Percentiles rank a stretch among this genome's conserved stretches.
These are phyloP conservation scores for Phyllostomus discolor DNA, from an alignment of 2,113 vertebrate species.

Conservation along the genomic window DNA sequence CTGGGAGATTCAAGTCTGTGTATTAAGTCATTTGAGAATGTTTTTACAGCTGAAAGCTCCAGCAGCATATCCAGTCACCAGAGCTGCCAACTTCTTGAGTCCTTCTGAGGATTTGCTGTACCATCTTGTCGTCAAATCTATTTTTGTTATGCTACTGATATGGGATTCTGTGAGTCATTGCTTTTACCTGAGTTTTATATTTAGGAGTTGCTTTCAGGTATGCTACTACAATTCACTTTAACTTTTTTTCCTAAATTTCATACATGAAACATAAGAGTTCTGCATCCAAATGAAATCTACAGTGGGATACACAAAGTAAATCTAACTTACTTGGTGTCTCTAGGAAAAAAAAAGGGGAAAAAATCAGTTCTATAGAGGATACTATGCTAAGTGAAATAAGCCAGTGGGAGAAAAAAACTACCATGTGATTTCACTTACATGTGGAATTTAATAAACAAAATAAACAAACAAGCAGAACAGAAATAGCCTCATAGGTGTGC, in stretches of 20 bases:
- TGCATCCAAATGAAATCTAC: not conserved
- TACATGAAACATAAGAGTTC: not conserved
- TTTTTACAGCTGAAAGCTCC: not conserved
- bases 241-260: not conserved
- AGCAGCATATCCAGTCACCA: not conserved
- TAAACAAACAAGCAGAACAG: no score
- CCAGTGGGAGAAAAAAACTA: not conserved
- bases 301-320: not conserved
- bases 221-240: not conserved
- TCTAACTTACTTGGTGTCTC: not conserved
- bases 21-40: not conserved
- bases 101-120: not conserved
- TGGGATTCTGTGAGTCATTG: not conserved
- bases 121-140: not conserved
- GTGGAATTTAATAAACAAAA: no score
- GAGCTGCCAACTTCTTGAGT: not conserved
- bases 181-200: not conserved
- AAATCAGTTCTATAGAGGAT: not conserved
- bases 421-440: not conserved
- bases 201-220: not conserved
- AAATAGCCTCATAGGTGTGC: no score
- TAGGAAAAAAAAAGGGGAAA: not conserved
- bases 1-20: no score
- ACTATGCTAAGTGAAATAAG: not conserved
- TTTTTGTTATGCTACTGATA: not conserved